Evolutionary conservation across 2,113 vertebrate genomes (phyloP).

Genomic region (Nestor notabilis): DNA sequence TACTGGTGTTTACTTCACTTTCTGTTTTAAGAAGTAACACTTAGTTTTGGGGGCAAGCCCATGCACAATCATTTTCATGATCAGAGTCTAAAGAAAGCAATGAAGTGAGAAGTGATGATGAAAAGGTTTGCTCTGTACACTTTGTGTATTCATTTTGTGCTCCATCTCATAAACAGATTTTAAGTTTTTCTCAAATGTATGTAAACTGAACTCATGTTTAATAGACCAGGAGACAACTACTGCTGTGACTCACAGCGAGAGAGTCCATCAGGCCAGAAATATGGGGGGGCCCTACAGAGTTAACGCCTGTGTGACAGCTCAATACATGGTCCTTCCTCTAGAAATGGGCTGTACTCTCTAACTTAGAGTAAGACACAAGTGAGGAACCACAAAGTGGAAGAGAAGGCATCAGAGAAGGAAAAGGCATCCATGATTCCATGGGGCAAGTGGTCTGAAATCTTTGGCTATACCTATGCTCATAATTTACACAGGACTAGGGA

Average conservation of each 20-base stretch:
- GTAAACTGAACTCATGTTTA: neutral
- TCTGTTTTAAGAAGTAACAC: neutral
- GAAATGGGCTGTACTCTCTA: neutral
- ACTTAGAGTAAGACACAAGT: neutral
- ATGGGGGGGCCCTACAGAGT: fast-evolving
- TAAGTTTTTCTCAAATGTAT: neutral
- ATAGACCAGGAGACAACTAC: neutral
- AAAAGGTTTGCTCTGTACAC: neutral
- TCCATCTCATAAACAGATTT: neutral
- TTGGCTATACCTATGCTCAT: neutral
- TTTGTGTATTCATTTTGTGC: neutral
- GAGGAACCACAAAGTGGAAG: neutral
- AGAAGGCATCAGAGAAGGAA: neutral
- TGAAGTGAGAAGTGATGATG: neutral
- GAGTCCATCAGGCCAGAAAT: neutral
- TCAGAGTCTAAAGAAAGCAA: neutral
- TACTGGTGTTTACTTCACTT: neutral
- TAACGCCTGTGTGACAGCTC: neutral
- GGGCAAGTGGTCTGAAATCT: neutral
- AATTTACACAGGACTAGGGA: neutral
- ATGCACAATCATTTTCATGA: neutral
- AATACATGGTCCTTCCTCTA: neutral
- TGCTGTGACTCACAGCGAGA: neutral
- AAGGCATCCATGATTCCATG: fast-evolving
- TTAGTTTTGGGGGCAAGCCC: neutral